Base-by-base conservation (phyloP, 2,888 invertebrate species). In the Vesta saturnalis region DNA sequence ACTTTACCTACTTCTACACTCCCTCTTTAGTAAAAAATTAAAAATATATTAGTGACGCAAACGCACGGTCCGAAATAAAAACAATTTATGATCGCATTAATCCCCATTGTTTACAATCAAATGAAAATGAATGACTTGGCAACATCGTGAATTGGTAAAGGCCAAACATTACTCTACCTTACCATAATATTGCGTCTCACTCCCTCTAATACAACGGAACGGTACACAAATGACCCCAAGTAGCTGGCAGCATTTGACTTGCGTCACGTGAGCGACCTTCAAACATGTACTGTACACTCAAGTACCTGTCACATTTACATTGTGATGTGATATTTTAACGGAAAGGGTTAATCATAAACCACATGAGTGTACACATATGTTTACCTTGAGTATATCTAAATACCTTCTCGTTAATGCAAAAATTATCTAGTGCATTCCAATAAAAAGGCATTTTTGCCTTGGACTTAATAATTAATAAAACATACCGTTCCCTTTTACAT, bases 261-360 rank as follows among this genome's bases (percentile, higher is more conserved):
- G 65, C 57, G 65, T 84, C 84, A 84, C 82, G 86, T 87, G 87
- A 85, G 86, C 88, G 87, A 84, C 84, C 84, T 84, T 85, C 84
- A 83, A 82, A 81, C 79, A 80, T 81, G 78, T 78, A 77, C 81
- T 82, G 82, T 82, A 82, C 82, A 81, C 78, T 74, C 74, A 72
- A 73, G 79, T 82, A 83, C 82, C 82, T 83, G 83, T 83, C 82
- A 52, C 52, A 52, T 19, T n/a, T n/a, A n/a, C n/a, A n/a, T n/a
- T n/a, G n/a, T n/a, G n/a, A n/a, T 52, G 18, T 12, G 21, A 21
- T 19, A 52, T 60, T 71, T 75, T 72, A 68, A 68, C 66, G 70
- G 63, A 67, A 62, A 72, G 68, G 63, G 69, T 61, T 59, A 72
- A 74, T 72, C 76, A 73, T 73, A 76, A 76, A 69, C 74, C 73